phyloP scores from a whole-genome alignment of 1,140 invertebrate genomes.

The Papilio dardanus region DNA sequence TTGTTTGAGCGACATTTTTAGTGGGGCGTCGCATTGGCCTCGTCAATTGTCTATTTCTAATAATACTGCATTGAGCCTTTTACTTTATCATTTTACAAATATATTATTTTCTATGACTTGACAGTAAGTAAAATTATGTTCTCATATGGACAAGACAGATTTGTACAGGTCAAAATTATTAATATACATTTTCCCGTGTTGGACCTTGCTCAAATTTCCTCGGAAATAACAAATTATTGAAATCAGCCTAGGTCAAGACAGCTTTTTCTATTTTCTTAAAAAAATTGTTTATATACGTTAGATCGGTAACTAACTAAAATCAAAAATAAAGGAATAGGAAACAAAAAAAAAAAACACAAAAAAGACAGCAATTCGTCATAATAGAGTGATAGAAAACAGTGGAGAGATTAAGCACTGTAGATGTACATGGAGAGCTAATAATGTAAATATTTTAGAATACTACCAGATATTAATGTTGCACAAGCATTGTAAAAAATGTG shows the following conservation, averaged over 20 bases:
- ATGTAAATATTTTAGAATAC: slow-evolving; percentile 1
- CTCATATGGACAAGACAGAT: background rate
- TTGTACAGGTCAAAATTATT: background rate
- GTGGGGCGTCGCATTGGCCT: slow-evolving; percentile 9
- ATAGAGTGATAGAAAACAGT: background rate
- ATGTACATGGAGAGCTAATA: no score
- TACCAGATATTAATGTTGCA: background rate
- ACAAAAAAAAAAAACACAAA: background rate
- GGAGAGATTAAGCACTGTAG: background rate
- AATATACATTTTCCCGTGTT: background rate
- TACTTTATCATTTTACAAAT: slow-evolving; percentile 17
- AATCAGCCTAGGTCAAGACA: background rate
- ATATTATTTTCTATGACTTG: background rate
- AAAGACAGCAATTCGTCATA: no score
- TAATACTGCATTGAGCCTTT: slow-evolving; percentile 22
- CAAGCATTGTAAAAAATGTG: background rate
- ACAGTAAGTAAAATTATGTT: background rate
- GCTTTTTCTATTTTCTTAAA: background rate
- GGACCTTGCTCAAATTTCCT: background rate
- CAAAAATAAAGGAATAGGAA: background rate
- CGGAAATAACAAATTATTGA: background rate
- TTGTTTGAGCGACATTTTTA: slow-evolving; percentile 19
- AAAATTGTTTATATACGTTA: no score
- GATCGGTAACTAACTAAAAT: background rate
- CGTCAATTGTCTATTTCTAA: slow-evolving; percentile 22